Evolutionary conservation across 2,797 vertebrate species (phyloP), one percentile per base, ranked within the genome.

Genomic region (Poecilia gillii): DNA sequence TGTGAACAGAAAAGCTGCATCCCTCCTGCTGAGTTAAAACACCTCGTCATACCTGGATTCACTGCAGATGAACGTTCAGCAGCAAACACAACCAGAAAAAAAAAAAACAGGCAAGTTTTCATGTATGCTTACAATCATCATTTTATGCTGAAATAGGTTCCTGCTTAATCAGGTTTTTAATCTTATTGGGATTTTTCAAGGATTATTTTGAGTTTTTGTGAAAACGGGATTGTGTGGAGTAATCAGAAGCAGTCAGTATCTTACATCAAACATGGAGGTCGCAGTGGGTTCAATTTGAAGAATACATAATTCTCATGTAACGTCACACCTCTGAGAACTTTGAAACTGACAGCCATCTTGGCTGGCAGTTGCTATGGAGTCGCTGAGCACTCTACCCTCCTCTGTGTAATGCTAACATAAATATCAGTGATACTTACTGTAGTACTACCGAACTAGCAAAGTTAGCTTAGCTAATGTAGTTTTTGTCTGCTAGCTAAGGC

Each of bases 11-110:
- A 80, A 64, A 74, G 74, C 51, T 1, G 51, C 33, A 39, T 70
- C 47, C 25, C 51, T 70, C 87, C 89, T 41, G 85, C 82, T 81
- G 85, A 0, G 81, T 62, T 87, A 86, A 89, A 84, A 77, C 86
- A 86, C 68, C 79, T 64, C 31, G 53, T 81, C 85, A 82, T 28
- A 80, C 75, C 45, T 73, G 76, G 64, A 82, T 33, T 18, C 31
- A 5, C 77, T 6, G 47, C 75, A 85, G 84, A 90, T 66, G 80
- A 81, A 85, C 73, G 25, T 36, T 5, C 3, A 0, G 12, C 33
- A 66, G 55, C 36, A 80, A 75, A 82, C 77, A 83, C 46, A 66
- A 45, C 75, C 76, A 71, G 53, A 59, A 59, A 45, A 20, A 36
- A 13, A 57, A 4, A 33, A 36, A 68, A 73, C 72, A 79, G 53